Conservation (phyloP, 2,888 invertebrate genomes). For the Drosophila algonquin region DNA sequence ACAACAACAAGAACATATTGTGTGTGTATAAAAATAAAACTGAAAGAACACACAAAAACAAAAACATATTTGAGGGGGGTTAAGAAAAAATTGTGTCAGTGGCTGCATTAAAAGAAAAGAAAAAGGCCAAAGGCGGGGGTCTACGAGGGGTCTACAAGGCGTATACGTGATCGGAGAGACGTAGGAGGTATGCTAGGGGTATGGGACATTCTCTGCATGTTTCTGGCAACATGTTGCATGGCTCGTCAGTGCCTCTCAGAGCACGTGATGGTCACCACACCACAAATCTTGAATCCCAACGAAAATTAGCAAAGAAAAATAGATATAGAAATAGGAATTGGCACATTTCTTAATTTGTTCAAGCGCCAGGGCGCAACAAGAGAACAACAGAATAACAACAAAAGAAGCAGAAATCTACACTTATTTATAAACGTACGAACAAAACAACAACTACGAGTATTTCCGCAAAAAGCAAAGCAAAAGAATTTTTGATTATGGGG, state of each 20-base stretch:
- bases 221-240: slow-evolving; percentile 38
- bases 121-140: slow-evolving; percentile 31
- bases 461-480: slow-evolving; percentile 25
- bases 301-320: slow-evolving; percentile 18
- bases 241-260: slow-evolving; percentile 1
- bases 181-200: neutral
- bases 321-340: slow-evolving; percentile 46
- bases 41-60: slow-evolving; percentile 38
- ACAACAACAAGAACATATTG: slow-evolving; percentile 12
- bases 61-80: slow-evolving; percentile 37
- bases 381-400: neutral
- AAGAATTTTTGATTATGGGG: slow-evolving; percentile 20
- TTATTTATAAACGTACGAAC: neutral
- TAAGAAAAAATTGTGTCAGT: slow-evolving; percentile 68
- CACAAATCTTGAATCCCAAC: slow-evolving; percentile 18
- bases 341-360: slow-evolving; percentile 41
- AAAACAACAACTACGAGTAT: slow-evolving; percentile 5
- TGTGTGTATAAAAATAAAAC: slow-evolving; percentile 69
- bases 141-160: neutral
- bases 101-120: slow-evolving; percentile 39
- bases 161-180: slow-evolving; percentile 63
- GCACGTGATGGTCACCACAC: slow-evolving; percentile 30
- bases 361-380: slow-evolving; percentile 58
- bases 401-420: slow-evolving; percentile 1
- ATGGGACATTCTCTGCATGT: slow-evolving; percentile 47